Evolutionary conservation across 2,113 vertebrate genomes (phyloP), one percentile per base, ranked within the genome.

Genomic region (Acrocephalus arundinaceus): DNA sequence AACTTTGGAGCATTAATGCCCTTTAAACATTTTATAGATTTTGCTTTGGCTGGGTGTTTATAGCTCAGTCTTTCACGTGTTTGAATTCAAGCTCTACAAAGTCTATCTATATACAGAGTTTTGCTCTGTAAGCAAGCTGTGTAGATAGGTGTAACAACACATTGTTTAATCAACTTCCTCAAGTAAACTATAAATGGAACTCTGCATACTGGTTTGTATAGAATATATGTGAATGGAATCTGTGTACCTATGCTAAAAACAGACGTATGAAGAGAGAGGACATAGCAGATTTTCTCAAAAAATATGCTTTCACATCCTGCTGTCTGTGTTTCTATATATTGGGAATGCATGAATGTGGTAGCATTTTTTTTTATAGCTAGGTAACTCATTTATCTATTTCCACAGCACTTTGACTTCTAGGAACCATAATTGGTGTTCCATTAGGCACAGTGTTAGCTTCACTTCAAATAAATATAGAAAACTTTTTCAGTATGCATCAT

Each of bases 341-440:
- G 51, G 51, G 72, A 80, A 76, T n/a, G 17, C 33, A 63, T n/a
- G 8, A 83, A 71, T 19, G 22, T 20, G 13, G 7, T 16, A 35
- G 21, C 2, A 16, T 15, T 4, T 35, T 23, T 51, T 90, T 76
- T 93, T 48, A 30, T 76, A 35, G 30, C 49, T 74, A 46, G 55
- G 51, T 96, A 80, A 66, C 46, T 91, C 24, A 71, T 76, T 77
- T 82, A 58, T 62, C 74, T 95, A 78, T 59, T 80, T 92, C 52
- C 41, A 78, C 48, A 92, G 39, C 45, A 67, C 72, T 96, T 88
- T 91, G 72, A 90, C 76, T 95, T 93, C 90, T 93, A 96, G 82
- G 88, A 93, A 95, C 72, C 20, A 28, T 88, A 93, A 93, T 7
- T 86, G 65, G 83, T 72, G 68, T 88, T 91, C 88, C 76, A 81